phyloP scores from a whole-genome alignment of 2,113 vertebrate genomes.

The Leucosticte australis region DNA sequence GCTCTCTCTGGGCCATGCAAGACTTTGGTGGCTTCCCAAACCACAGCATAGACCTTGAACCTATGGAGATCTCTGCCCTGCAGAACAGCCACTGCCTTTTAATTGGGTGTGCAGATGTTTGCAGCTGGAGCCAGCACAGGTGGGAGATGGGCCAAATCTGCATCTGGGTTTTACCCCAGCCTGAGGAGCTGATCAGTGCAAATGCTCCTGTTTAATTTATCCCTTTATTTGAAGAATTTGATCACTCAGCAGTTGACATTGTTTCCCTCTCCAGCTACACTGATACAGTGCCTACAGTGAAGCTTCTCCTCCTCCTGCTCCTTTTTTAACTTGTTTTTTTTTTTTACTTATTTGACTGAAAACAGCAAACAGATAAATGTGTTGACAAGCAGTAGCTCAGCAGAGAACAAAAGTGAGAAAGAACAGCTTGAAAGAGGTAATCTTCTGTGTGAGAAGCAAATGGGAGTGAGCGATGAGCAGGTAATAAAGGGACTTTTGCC shows the following conservation, averaged over 20 bases:
- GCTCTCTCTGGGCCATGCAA: not conserved
- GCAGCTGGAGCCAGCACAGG: not conserved
- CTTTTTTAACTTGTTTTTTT: not conserved
- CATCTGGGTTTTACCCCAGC: not conserved
- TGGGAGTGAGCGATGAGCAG: constrained; percentile 10
- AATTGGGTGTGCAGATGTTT: not conserved
- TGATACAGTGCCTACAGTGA: not conserved
- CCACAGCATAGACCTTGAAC: not conserved
- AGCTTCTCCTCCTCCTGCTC: not conserved
- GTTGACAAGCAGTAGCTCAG: constrained; percentile 42
- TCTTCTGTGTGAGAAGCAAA: not conserved
- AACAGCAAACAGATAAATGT: not conserved
- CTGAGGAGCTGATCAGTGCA: not conserved
- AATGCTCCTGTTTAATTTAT: not conserved
- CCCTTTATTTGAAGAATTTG: not conserved
- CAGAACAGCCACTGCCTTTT: not conserved
- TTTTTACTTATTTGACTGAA: not conserved
- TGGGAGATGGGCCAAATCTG: not conserved
- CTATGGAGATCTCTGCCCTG: fast-evolving
- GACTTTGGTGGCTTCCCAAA: not conserved
- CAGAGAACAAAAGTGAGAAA: constrained; percentile 24
- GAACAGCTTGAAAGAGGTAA: constrained; percentile 50
- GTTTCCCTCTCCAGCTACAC: not conserved
- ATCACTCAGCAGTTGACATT: not conserved
- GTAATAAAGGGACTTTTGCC: constrained; percentile 17